Evolutionary conservation across 1,140 invertebrate genomes (phyloP), one percentile per base, ranked within the genome.

Genomic region (Drosophila nigrodunni): DNA sequence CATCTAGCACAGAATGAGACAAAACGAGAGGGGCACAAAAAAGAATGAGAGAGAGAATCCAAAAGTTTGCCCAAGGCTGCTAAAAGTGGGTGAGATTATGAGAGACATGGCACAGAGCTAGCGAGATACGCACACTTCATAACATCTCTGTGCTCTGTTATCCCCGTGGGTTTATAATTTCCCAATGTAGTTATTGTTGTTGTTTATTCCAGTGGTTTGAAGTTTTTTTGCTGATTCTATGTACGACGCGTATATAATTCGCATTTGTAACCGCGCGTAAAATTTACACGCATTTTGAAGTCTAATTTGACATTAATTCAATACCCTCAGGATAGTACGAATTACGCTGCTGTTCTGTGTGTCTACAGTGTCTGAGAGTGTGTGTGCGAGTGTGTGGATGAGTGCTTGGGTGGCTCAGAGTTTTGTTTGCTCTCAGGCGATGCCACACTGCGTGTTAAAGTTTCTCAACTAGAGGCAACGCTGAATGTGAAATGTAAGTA

Each of bases 241-340:
- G 10, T 15, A 60, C 57, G 15, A 60, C 43, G 15, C 43, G 70
- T 46, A 47, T 85, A 61, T 67, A 76, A 82, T 87, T 86, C 71
- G 74, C 82, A 81, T 78, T 82, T 76, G 75, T 74, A 81, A 75
- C 68, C 65, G 82, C 72, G 78, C 65, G 78, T 86, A 73, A 86
- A 86, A 87, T 87, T 86, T 82, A 80, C 82, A 86, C 82, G 78
- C 82, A 87, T 87, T 87, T 87, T 87, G 82, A 82, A 82, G 82
- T 77, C 85, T 82, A 87, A 87, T 82, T 82, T 87, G 82, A 82
- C 82, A 87, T 82, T 87, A 87, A 87, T 87, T 79, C 62, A 80
- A 82, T 77, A 71, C 82, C 82, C 82, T 74, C 49, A 72, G 82
- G 82, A 79, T 70, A 74, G 55, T 70, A 66, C 62, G 69, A 74